Conservation (phyloP, 2,113 vertebrate genomes). For the Leptocoma aspasia region DNA sequence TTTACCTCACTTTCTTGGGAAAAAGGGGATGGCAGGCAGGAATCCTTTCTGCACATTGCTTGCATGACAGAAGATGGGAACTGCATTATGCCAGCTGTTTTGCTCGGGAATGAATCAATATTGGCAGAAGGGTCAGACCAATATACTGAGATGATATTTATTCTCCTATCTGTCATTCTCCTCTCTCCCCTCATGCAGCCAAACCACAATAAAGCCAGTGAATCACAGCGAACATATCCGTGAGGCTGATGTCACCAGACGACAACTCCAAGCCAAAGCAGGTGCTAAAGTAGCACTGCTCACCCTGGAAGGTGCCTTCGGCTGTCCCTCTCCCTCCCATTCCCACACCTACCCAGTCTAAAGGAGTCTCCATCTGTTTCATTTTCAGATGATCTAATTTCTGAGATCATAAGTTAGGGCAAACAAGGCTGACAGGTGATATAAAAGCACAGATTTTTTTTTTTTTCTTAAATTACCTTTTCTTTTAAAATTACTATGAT, state of each 20-base stretch:
- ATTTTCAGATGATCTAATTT: not conserved
- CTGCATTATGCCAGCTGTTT: not conserved
- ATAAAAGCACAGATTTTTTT: not conserved
- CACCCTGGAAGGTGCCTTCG: not conserved
- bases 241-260: not conserved
- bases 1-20: not conserved
- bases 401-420: not conserved
- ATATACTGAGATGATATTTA: not conserved
- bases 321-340: not conserved
- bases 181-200: not conserved
- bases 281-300: not conserved
- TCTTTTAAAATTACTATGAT: not conserved
- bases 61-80: not conserved
- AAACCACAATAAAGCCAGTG: not conserved
- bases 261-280: not conserved
- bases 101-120: not conserved
- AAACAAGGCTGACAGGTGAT: not conserved
- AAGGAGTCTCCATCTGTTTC: not conserved
- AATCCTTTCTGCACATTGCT: not conserved
- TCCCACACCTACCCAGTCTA: not conserved
- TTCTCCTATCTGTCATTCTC: not conserved
- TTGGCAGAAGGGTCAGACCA: not conserved
- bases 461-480: not conserved
- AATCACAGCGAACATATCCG: accelerated
- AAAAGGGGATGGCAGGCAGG: not conserved